phyloP scores from a whole-genome alignment of 2,888 invertebrate genomes.

The Nymphalis c-album region DNA sequence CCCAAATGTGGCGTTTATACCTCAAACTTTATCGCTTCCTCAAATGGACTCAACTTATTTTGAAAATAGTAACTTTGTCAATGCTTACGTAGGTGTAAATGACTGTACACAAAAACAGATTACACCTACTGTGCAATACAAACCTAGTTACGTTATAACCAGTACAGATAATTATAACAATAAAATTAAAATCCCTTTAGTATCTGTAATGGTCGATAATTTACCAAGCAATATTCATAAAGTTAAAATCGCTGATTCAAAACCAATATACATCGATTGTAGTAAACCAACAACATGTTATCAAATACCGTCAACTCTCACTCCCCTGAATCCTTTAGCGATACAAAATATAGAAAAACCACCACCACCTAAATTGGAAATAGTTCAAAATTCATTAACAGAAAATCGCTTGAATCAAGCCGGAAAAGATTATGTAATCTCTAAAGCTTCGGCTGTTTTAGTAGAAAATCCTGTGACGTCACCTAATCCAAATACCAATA shows the following conservation, averaged over 20 bases:
- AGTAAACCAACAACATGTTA: slow-evolving; percentile 6
- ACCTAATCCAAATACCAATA: background rate
- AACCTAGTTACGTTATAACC: background rate
- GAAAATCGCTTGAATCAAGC: background rate
- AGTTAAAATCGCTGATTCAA: background rate
- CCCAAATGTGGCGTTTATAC: slow-evolving; percentile 1
- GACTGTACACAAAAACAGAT: background rate
- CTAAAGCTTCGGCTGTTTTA: background rate
- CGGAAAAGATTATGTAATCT: background rate
- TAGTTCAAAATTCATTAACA: background rate
- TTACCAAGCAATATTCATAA: background rate
- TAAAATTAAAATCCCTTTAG: slow-evolving; percentile 1
- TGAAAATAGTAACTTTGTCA: slow-evolving; percentile 1
- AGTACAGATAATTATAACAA: background rate
- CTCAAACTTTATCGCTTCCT: slow-evolving; percentile 1
- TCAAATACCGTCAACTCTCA: background rate
- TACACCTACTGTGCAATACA: background rate
- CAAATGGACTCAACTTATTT: slow-evolving; percentile 3
- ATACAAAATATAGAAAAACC: background rate
- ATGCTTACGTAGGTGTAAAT: background rate
- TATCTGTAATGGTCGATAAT: background rate
- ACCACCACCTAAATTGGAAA: background rate
- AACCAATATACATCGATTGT: slow-evolving; percentile 9
- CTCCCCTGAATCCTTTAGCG: background rate
- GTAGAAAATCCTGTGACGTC: background rate